phyloP scores from a whole-genome alignment of 2,797 vertebrate species.

The Melanotaenia maccullochi region DNA sequence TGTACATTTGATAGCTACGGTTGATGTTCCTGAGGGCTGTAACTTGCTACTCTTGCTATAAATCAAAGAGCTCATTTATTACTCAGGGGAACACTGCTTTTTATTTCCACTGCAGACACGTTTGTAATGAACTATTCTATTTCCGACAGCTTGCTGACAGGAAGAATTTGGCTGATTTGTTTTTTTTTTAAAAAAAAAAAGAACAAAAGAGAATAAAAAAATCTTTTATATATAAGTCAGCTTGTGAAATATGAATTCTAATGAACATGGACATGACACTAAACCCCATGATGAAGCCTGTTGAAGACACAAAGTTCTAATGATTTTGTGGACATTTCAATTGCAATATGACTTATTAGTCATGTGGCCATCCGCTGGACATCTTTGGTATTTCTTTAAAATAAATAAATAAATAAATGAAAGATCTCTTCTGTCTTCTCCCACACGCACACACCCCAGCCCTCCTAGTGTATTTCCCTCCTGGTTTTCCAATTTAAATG shows the following conservation, averaged over 20 bases:
- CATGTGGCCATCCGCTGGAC: background rate
- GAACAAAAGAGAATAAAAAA: background rate
- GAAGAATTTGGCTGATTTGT: constrained; percentile 15
- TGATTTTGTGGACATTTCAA: constrained; percentile 2
- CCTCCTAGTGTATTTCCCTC: constrained; percentile 72
- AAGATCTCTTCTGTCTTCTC: constrained; percentile 55
- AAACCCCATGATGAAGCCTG: background rate
- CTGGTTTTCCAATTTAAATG: constrained; percentile 87
- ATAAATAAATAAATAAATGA: constrained; percentile 20
- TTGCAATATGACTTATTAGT: constrained; percentile 17
- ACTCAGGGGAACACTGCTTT: constrained; percentile 34
- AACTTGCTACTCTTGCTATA: constrained; percentile 41
- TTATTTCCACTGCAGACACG: constrained; percentile 48
- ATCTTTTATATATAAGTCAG: background rate
- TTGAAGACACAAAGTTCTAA: constrained; percentile 4
- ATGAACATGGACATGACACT: background rate
- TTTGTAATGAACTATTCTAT: constrained; percentile 50
- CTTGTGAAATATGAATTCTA: background rate
- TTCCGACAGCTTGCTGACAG: constrained; percentile 35
- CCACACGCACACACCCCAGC: constrained; percentile 31
- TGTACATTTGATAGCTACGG: constrained; percentile 40
- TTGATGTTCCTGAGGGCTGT: constrained; percentile 38
- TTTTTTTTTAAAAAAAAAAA: constrained; percentile 25
- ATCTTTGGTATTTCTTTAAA: constrained; percentile 44
- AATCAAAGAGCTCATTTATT: constrained; percentile 50